phyloP scores from a whole-genome alignment of 2,797 vertebrate genomes.

The Hirundo rustica region DNA sequence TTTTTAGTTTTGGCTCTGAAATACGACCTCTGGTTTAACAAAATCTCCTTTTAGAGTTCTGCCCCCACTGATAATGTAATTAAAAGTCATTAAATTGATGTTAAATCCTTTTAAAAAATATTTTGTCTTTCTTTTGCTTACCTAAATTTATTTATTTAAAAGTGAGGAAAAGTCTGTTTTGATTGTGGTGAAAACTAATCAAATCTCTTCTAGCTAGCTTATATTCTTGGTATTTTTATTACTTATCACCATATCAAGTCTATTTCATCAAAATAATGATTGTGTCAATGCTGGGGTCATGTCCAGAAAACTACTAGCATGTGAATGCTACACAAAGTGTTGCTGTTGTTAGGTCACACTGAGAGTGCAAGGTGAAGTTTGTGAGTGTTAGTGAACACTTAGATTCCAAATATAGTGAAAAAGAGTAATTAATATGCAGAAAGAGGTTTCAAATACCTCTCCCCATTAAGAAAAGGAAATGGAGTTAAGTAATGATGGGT shows the following conservation, averaged over 20 bases:
- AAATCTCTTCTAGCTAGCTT: background rate
- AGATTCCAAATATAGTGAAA: background rate
- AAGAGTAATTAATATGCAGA: background rate
- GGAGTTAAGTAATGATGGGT: background rate
- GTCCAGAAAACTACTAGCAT: background rate
- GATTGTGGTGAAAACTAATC: background rate
- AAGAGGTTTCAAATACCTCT: background rate
- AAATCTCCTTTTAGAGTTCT: conserved; percentile 10
- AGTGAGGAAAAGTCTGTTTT: background rate
- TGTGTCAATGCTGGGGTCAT: background rate
- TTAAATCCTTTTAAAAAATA: background rate
- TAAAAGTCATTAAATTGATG: background rate
- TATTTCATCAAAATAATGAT: background rate
- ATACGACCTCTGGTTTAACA: conserved; percentile 26
- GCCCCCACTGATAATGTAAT: background rate
- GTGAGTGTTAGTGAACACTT: background rate
- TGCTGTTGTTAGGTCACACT: background rate
- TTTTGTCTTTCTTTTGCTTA: background rate
- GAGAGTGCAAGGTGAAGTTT: background rate
- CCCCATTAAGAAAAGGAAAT: background rate
- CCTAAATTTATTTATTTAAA: background rate
- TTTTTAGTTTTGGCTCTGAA: conserved; percentile 29
- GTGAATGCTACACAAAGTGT: background rate
- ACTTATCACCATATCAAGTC: background rate
- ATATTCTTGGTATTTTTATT: background rate